phyloP scores from a whole-genome alignment of 2,888 invertebrate species.

The Dione juno region DNA sequence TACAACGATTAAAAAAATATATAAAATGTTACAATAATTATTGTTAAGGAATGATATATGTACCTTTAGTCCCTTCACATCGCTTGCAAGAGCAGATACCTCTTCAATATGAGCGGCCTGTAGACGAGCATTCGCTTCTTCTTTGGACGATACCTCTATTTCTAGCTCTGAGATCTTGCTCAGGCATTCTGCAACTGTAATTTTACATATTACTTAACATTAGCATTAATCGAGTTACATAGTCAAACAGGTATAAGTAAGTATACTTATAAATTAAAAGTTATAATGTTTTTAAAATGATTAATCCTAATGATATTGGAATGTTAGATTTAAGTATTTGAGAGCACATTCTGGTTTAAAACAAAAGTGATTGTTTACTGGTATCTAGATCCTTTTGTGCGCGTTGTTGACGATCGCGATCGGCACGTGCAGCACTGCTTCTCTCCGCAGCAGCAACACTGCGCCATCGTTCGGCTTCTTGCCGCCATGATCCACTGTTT shows the following conservation, averaged over 20 bases:
- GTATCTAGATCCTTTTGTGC: conserved; percentile 80
- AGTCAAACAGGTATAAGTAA: too few relatives aligned
- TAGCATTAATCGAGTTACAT: not conserved
- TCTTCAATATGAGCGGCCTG: conserved; percentile 76
- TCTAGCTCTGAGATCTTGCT: conserved; percentile 83
- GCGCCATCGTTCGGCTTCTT: conserved; percentile 79
- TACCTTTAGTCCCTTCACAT: conserved; percentile 79
- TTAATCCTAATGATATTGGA: too few relatives aligned
- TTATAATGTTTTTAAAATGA: too few relatives aligned
- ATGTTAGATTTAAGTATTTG: too few relatives aligned
- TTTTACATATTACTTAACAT: not conserved
- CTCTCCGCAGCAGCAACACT: conserved; percentile 76
- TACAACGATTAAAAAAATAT: too few relatives aligned
- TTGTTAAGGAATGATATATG: conserved; percentile 4
- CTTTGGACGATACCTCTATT: conserved; percentile 80
- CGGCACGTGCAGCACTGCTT: conserved; percentile 74
- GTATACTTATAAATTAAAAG: too few relatives aligned
- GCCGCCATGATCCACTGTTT: conserved; percentile 74
- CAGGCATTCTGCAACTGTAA: conserved; percentile 84
- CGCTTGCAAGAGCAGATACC: conserved; percentile 70
- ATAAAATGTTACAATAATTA: not conserved
- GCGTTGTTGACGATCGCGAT: conserved; percentile 74
- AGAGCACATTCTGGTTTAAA: too few relatives aligned
- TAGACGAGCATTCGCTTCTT: conserved; percentile 78
- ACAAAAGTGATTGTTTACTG: conserved; percentile 57